A percentile compares a stretch with the other conserved stretches of the same genome.
Conservation (phyloP, 1,140 invertebrate species). For the Nylanderia fulva region DNA sequence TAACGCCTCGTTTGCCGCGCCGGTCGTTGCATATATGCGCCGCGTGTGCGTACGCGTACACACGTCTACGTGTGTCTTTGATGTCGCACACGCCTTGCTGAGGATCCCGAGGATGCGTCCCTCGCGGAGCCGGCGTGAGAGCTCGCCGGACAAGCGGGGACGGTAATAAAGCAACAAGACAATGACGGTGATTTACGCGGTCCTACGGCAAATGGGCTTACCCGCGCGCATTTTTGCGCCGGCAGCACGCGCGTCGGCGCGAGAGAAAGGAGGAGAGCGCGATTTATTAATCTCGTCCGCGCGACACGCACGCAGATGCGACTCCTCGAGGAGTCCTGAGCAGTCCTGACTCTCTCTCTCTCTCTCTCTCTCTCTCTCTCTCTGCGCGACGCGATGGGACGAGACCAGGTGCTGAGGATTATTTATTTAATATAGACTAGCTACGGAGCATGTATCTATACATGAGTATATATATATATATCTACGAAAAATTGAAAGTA, state of each 20-base stretch:
- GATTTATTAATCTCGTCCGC: slow-evolving; percentile 75
- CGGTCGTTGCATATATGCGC: background rate
- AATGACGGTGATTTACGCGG: slow-evolving; percentile 78
- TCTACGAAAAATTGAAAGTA: slow-evolving; percentile 46
- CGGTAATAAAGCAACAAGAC: slow-evolving; percentile 77
- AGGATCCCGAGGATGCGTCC: slow-evolving; percentile 37
- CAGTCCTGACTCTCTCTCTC: slow-evolving; percentile 24
- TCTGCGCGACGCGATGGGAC: slow-evolving; percentile 68
- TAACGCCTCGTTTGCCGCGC: slow-evolving; percentile 63
- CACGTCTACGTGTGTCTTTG: background rate
- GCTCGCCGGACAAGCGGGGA: slow-evolving; percentile 36
- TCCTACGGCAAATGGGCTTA: slow-evolving; percentile 78
- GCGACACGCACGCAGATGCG: slow-evolving; percentile 75
- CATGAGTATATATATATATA: background rate
- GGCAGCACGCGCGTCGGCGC: slow-evolving; percentile 70
- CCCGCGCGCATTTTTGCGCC: slow-evolving; percentile 69
- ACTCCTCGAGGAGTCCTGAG: too few relatives aligned
- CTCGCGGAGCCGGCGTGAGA: slow-evolving; percentile 49
- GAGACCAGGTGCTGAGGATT: slow-evolving; percentile 75
- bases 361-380: too few relatives aligned
- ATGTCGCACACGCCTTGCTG: background rate
- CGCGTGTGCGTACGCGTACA: background rate
- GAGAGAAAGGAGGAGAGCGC: slow-evolving; percentile 49
- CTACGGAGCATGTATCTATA: slow-evolving; percentile 39
- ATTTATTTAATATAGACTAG: slow-evolving; percentile 75